Evolutionary conservation across 2,113 vertebrate species (phyloP).

Genomic region (Podilymbus podiceps): DNA sequence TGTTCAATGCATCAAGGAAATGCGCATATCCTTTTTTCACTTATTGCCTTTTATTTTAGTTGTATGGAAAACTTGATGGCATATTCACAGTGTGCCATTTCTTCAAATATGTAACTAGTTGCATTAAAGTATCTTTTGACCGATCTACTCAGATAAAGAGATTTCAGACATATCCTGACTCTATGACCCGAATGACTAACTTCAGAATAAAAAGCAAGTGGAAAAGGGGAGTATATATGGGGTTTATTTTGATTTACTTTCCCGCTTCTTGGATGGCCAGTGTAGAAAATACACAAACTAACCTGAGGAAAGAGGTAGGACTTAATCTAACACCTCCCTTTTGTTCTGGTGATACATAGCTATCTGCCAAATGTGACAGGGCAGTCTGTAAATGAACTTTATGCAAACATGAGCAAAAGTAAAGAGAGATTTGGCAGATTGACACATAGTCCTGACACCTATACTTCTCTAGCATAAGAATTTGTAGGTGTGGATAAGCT

Average conservation of each 20-base stretch:
- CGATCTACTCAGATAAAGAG: neutral
- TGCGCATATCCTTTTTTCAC: neutral
- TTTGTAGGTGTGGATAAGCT: neutral
- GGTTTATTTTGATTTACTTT: neutral
- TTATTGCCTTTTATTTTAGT: neutral
- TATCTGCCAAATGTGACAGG: neutral
- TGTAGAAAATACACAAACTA: neutral
- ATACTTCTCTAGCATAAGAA: neutral
- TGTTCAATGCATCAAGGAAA: neutral
- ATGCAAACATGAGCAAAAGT: neutral
- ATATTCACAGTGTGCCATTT: neutral
- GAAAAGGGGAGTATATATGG: neutral
- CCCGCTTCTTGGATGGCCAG: accelerated
- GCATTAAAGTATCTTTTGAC: neutral
- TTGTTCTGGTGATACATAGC: neutral
- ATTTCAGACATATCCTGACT: neutral
- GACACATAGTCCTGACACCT: neutral
- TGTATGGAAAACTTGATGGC: neutral
- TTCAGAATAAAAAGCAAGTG: neutral
- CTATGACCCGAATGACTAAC: neutral
- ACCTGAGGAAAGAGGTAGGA: neutral
- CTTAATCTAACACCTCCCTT: neutral
- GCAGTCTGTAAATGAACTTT: neutral
- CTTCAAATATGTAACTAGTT: neutral
- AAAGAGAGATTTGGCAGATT: neutral